Percentiles rank a stretch among this genome's conserved stretches.
Evolutionary conservation across 2,797 vertebrate species (phyloP).

Genomic region (Acipenser oxyrinchus): DNA sequence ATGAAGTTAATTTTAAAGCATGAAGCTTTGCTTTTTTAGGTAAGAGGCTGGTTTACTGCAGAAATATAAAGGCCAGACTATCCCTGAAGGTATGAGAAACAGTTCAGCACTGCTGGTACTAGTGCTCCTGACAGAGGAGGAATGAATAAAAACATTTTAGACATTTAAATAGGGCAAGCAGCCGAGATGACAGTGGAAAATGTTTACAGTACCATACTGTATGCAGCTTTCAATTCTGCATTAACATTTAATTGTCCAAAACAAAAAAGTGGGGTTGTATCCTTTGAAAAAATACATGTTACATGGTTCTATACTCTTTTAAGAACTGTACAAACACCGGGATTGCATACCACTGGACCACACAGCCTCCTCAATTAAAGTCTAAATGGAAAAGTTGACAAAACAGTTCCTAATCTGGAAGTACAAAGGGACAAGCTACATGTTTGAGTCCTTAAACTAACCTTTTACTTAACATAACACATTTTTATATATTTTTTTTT

Average conservation of each 20-base stretch:
- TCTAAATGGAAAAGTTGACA: too few relatives aligned
- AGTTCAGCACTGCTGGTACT: conserved; percentile 1
- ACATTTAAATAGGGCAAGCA: background rate
- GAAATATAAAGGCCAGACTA: conserved; percentile 16
- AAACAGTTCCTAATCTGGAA: too few relatives aligned
- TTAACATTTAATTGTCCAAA: conserved; percentile 12
- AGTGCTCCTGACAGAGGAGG: conserved; percentile 6
- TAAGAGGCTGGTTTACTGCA: conserved; percentile 8
- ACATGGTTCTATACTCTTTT: background rate
- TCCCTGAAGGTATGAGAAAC: conserved; percentile 12
- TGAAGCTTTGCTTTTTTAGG: conserved; percentile 4
- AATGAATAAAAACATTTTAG: conserved; percentile 3
- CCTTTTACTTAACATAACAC: too few relatives aligned
- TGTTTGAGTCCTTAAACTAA: too few relatives aligned
- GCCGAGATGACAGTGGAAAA: background rate
- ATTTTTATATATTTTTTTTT: too few relatives aligned
- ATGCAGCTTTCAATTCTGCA: conserved; percentile 7
- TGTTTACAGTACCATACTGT: conserved; percentile 9
- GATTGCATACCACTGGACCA: too few relatives aligned
- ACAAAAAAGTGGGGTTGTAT: background rate
- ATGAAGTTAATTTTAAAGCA: background rate
- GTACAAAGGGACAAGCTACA: too few relatives aligned
- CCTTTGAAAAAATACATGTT: background rate
- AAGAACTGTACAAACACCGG: too few relatives aligned
- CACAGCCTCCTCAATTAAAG: too few relatives aligned